Percentiles rank a stretch among this genome's conserved stretches.
phyloP scores from a whole-genome alignment of 2,797 vertebrate genomes.

The Pantherophis vulpinus region DNA sequence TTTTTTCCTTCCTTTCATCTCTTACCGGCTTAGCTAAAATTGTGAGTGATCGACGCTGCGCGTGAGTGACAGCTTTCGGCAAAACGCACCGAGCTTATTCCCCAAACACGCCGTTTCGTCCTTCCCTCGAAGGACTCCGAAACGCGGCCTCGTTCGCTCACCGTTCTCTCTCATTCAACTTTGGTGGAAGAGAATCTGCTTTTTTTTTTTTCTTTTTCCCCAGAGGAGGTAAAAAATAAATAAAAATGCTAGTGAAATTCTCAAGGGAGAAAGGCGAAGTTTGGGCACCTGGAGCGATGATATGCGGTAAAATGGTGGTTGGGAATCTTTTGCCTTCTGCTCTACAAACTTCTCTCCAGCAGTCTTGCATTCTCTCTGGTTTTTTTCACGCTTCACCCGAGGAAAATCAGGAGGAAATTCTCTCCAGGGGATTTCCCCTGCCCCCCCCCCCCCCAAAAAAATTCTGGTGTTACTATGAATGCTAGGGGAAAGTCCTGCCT shows the following conservation, averaged over 20 bases:
- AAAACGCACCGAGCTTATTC: neutral
- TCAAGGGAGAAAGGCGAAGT: neutral
- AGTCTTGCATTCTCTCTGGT: neutral
- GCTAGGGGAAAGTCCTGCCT: neutral
- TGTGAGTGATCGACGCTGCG: neutral
- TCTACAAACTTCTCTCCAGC: neutral
- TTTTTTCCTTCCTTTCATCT: neutral
- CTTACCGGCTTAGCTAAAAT: neutral
- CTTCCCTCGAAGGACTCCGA: neutral
- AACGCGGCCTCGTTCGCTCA: neutral
- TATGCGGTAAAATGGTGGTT: neutral
- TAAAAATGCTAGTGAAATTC: neutral
- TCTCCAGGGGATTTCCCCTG: neutral
- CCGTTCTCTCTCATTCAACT: neutral
- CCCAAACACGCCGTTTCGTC: neutral
- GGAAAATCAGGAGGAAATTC: neutral
- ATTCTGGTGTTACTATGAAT: neutral
- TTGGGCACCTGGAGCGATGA: neutral
- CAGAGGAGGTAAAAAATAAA: neutral
- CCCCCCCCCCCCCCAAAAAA: no score
- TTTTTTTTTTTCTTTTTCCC: neutral
- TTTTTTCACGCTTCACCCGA: neutral
- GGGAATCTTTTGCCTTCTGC: neutral
- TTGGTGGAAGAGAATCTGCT: neutral
- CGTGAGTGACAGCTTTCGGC: neutral